Evolutionary conservation across 2,113 vertebrate species (phyloP).

Genomic region (Regulus satrapa): DNA sequence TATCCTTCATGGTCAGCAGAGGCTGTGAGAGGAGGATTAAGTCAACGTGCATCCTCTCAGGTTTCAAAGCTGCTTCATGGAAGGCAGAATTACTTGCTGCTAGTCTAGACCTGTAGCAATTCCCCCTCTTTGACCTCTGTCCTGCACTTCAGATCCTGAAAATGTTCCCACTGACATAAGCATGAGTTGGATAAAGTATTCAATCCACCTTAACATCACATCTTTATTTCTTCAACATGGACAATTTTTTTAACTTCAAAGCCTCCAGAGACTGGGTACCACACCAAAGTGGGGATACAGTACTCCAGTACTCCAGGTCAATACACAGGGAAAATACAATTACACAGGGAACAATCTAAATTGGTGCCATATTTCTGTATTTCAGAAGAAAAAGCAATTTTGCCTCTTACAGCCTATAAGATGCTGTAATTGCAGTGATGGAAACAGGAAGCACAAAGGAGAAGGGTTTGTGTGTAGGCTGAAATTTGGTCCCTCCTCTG

Average conservation of each 20-base stretch:
- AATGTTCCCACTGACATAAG: background rate
- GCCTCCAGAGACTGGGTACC: background rate
- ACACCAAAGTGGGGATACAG: background rate
- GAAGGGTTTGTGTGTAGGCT: background rate
- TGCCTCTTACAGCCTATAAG: fast-evolving
- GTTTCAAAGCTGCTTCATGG: background rate
- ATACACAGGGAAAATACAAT: too few species aligned
- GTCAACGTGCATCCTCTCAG: background rate
- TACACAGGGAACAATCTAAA: background rate
- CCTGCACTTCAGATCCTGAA: background rate
- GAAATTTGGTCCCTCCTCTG: background rate
- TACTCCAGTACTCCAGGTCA: background rate
- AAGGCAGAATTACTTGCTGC: background rate
- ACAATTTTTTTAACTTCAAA: background rate
- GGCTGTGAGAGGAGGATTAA: background rate
- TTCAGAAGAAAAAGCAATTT: background rate
- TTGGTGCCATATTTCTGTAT: background rate
- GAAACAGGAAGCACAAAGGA: background rate
- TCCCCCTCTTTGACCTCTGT: background rate
- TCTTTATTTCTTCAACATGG: background rate
- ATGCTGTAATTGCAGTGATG: background rate
- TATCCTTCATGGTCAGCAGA: background rate
- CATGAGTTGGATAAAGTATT: background rate
- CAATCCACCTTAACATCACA: background rate
- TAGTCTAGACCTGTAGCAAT: background rate